phyloP scores from a whole-genome alignment of 2,888 invertebrate species.

The Lasioglossum malachurum region DNA sequence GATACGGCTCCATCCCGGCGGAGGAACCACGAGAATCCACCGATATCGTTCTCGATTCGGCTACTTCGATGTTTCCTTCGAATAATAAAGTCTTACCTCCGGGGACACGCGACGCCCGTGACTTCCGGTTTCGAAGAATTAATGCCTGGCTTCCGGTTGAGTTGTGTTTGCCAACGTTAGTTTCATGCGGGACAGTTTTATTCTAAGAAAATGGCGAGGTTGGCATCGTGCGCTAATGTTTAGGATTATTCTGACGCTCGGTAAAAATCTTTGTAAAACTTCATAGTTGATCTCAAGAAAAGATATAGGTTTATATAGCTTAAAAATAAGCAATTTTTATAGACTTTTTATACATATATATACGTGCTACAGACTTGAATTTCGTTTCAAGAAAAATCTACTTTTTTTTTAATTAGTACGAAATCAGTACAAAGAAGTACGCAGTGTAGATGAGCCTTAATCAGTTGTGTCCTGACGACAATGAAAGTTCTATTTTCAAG shows the following conservation, averaged over 20 bases:
- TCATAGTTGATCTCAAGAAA: too few relatives aligned
- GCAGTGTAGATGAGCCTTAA: background rate
- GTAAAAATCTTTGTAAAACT: background rate
- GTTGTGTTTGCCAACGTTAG: background rate
- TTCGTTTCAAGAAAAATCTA: too few relatives aligned
- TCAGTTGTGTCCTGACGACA: background rate
- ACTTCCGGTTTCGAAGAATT: background rate
- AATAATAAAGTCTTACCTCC: conserved; percentile 1
- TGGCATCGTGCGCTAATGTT: background rate
- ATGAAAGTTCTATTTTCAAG: background rate
- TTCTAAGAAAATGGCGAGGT: background rate
- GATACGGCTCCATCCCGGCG: conserved; percentile 12
- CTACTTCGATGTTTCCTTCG: conserved; percentile 17
- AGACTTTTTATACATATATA: too few relatives aligned
- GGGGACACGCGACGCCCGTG: background rate
- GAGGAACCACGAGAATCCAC: conserved; percentile 7
- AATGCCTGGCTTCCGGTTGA: background rate
- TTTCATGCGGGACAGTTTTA: background rate
- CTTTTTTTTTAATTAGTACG: too few relatives aligned
- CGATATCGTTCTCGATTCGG: conserved; percentile 24
- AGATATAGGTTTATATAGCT: too few relatives aligned
- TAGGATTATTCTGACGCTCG: background rate
- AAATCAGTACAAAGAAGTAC: background rate
- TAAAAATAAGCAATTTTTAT: too few relatives aligned
- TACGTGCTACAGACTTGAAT: too few relatives aligned